Percentiles rank a stretch among this genome's conserved stretches.
Evolutionary conservation across 2,113 vertebrate species (phyloP).

Genomic region (Notechis scutatus): DNA sequence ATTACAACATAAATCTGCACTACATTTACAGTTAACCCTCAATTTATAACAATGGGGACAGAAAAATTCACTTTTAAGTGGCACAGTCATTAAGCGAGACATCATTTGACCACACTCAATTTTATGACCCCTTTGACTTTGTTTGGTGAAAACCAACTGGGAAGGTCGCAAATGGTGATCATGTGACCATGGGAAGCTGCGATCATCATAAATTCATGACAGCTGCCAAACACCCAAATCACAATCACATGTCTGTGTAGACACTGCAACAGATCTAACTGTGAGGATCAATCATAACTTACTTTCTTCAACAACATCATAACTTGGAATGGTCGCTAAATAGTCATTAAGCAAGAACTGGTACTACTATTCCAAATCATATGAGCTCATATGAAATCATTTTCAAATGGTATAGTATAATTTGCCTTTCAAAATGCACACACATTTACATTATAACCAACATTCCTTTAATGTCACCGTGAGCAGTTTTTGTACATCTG

Average conservation of each 20-base stretch:
- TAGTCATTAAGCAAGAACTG: background rate
- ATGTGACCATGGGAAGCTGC: background rate
- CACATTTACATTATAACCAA: background rate
- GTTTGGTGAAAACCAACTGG: background rate
- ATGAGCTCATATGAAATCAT: background rate
- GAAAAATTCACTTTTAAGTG: background rate
- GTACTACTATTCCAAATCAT: background rate
- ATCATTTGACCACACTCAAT: background rate
- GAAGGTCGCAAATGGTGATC: background rate
- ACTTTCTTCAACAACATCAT: background rate
- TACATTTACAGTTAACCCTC: background rate
- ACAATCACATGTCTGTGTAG: background rate
- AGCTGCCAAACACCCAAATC: background rate
- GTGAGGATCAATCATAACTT: background rate
- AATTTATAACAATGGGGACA: background rate
- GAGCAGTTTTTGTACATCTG: background rate
- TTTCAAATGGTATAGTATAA: background rate
- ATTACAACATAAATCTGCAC: background rate
- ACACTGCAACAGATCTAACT: background rate
- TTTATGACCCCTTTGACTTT: background rate
- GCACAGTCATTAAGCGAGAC: background rate
- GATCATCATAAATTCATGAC: background rate
- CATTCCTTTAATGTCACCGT: background rate
- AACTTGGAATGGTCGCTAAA: background rate
- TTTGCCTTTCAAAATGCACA: background rate